phyloP scores from a whole-genome alignment of 2,797 vertebrate species.

The Ctenosaura bakeri region DNA sequence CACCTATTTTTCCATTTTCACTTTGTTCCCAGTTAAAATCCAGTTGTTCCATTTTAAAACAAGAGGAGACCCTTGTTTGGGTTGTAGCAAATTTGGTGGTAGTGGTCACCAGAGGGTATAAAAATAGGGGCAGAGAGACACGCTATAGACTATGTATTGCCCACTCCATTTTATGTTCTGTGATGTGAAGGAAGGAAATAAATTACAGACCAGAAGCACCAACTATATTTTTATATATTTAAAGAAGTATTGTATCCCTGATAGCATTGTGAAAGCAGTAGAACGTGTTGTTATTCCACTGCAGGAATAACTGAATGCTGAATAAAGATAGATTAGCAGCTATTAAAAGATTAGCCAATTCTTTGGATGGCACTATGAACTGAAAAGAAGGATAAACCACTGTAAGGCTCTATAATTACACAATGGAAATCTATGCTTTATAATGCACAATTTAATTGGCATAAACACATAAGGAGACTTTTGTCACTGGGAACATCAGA shows the following conservation, averaged over 20 bases:
- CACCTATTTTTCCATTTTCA: too few species aligned
- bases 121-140: not conserved
- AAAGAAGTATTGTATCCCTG: not conserved
- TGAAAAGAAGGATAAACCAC: not conserved
- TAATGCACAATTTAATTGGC: not conserved
- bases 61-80: not conserved
- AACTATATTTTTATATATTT: not conserved
- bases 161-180: not conserved
- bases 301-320: not conserved
- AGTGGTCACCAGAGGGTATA: not conserved
- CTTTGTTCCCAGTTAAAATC: not conserved
- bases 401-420: not conserved
- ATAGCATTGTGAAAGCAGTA: not conserved
- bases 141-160: not conserved
- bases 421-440: not conserved
- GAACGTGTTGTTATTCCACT: not conserved
- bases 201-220: not conserved
- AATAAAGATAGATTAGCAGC: not conserved
- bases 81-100: not conserved
- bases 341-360: constrained; percentile 13
- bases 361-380: not conserved
- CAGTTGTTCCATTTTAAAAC: not conserved
- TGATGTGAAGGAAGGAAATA: not conserved
- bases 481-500: not conserved
- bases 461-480: not conserved